Conservation (phyloP, 1,140 invertebrate genomes). For the Caligus rogercresseyi region DNA sequence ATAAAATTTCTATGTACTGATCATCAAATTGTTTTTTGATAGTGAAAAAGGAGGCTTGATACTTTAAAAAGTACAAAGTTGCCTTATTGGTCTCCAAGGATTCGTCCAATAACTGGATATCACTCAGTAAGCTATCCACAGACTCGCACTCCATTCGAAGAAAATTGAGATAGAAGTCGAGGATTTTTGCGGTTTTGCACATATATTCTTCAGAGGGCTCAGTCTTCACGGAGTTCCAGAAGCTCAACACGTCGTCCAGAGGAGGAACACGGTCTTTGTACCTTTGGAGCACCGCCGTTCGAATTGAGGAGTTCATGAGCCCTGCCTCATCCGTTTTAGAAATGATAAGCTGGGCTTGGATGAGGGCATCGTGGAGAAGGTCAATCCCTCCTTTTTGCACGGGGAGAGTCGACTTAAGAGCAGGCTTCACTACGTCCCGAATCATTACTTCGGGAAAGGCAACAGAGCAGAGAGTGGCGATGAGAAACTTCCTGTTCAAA, state of each 20-base stretch:
- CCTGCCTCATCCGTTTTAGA: neutral
- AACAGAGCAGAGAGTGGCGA: neutral
- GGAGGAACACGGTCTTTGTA: neutral
- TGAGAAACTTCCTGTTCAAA: neutral
- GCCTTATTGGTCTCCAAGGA: neutral
- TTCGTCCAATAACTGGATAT: neutral
- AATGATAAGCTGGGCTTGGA: neutral
- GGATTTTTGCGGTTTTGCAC: neutral
- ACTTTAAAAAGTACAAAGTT: neutral
- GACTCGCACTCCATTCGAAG: neutral
- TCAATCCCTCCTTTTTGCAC: neutral
- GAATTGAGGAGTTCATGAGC: neutral
- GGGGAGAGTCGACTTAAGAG: neutral
- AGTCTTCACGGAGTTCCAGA: neutral
- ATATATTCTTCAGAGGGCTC: neutral
- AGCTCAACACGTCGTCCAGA: neutral
- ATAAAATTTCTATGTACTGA: neutral
- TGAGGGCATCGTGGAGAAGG: neutral
- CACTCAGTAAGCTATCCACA: neutral
- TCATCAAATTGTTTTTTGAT: neutral
- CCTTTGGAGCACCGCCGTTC: neutral
- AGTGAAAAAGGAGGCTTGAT: neutral
- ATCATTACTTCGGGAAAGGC: neutral
- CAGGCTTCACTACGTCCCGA: neutral
- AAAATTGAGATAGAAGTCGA: neutral